Base-by-base conservation (phyloP, 2,797 vertebrate genomes). In the Xenopus petersii region DNA sequence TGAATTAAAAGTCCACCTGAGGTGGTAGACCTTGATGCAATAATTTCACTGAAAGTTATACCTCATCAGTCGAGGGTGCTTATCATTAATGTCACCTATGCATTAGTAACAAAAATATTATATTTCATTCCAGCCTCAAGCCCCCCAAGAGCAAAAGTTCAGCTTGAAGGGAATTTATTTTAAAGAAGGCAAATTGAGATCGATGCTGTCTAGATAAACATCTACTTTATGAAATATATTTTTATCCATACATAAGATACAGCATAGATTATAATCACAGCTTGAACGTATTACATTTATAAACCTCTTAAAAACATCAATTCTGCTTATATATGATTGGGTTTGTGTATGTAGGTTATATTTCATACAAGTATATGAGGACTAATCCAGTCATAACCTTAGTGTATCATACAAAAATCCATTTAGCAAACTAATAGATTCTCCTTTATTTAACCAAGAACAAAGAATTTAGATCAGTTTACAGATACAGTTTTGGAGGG, bases 321-420 rank as follows among this genome's bases (percentile, higher is more conserved):
- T 65, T 68, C 11, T 49, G 67, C 17, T 0, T 8, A 61, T 73
- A 70, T 72, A 67, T 63, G 63, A 80, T 71, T 75, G 70, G 47
- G 47, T 80, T 77, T 81, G 48, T 58, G 79, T 80, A 80, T 75
- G 24, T 80, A 76, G 71, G 67, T 87, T 60, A 72, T 83, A 80
- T 79, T 73, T 74, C 71, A 54, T 70, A 60, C 55, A 73, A 30
- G 30, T 79, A 80, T 70, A 80, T 74, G 67, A 68, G 64, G 74
- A 81, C 80, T 76, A 84, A 83, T 84, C 59, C 55, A 72, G 46
- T 72, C 64, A 63, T 80, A 77, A 78, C 11, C 21, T 3, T 65
- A 72, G 16, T 42, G 5, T 9, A 42, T 42, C 36, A 75, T 81
- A 80, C 82, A 68, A 67, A 80, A 86, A 82, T 82, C 63, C 65